Evolutionary conservation across 2,888 invertebrate genomes (phyloP), one percentile per base, ranked within the genome.

Genomic region (Acleris literana): DNA sequence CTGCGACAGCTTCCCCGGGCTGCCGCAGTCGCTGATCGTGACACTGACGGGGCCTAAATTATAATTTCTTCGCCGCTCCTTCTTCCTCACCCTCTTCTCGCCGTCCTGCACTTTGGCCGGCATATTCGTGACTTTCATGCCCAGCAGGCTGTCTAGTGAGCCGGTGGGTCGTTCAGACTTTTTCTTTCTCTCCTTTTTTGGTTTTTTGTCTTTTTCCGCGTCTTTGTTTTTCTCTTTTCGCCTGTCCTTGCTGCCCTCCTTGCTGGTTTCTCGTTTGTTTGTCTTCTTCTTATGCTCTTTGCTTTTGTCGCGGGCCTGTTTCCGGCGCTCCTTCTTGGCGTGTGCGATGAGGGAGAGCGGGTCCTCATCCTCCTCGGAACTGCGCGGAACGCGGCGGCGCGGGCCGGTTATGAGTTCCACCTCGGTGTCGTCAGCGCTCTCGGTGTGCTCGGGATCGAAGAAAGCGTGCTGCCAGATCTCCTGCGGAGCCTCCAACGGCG

Each of bases 241-340:
- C 73, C 69, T 71, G 33, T 22, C 56, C n/a, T 51, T 60, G 53
- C 53, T 64, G 43, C 53, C 46, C n/a, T 46, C 20, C 65, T 66
- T 54, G 59, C 52, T 29, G 52, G 64, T 16, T 55, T 70, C 25
- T 66, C 63, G 56, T 62, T 68, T 56, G 58, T 75, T 66, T 1
- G 54, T 16, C 64, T 74, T 16, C 64, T 74, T 73, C 29, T 64
- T 68, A 9, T 49, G 68, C 64, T 81, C 77, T 77, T 82, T 84
- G 76, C 79, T 85, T 77, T 83, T 83, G 70, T 88, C 88, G 69
- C 85, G 88, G 71, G 82, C 74, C 73, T 86, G 87, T 43, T 87
- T 88, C 69, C 83, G 39, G 39, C 39, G 87, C 76, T 81, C 82
- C 54, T 81, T 78, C 69, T 83, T 82, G 9, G 72, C 69, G 68